A percentile compares a stretch with the other conserved stretches of the same genome.
These are phyloP conservation scores for Syngnathoides biaculeatus DNA, from an alignment of 2,113 vertebrate species.

Conservation along the genomic window DNA sequence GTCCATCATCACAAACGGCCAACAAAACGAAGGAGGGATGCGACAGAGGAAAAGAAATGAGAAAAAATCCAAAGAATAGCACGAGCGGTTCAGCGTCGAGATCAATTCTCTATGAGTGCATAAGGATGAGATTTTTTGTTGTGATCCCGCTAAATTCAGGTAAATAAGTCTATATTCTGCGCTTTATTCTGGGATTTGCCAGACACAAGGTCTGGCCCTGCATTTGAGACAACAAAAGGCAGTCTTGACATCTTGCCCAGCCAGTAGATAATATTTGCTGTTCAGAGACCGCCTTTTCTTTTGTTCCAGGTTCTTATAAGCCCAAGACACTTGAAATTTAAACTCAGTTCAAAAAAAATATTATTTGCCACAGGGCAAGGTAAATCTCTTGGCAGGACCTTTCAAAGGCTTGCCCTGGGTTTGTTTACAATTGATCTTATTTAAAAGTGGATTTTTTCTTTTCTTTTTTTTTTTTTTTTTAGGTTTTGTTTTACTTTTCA, in stretches of 20 bases:
- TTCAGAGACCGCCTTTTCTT: slow-evolving; percentile 76
- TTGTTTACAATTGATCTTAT: slow-evolving; percentile 84
- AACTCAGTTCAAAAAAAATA: slow-evolving; percentile 81
- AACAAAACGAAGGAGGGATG: background rate
- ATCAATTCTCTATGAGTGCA: slow-evolving; percentile 30
- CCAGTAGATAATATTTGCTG: slow-evolving; percentile 79
- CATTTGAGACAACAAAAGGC: slow-evolving; percentile 77
- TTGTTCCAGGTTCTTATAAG: slow-evolving; percentile 79
- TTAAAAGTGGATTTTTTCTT: slow-evolving; percentile 74
- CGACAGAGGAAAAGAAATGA: slow-evolving; percentile 11
- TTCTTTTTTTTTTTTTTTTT: slow-evolving; percentile 70
- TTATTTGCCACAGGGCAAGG: slow-evolving; percentile 81
- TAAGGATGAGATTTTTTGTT: slow-evolving; percentile 45
- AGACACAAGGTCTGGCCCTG: slow-evolving; percentile 60
- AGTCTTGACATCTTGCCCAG: slow-evolving; percentile 79
- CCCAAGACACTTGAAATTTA: slow-evolving; percentile 83
- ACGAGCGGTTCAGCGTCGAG: slow-evolving; percentile 17
- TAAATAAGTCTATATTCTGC: slow-evolving; percentile 65
- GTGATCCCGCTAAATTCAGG: slow-evolving; percentile 54
- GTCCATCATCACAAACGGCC: slow-evolving; percentile 6
- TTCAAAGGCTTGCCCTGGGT: slow-evolving; percentile 80
- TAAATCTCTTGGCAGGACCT: slow-evolving; percentile 79
- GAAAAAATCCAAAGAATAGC: slow-evolving; percentile 1
- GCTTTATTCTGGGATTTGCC: slow-evolving; percentile 73
- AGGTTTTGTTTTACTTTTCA: slow-evolving; percentile 80